A percentile compares a stretch with the other conserved stretches of the same genome.
Evolutionary conservation across 2,113 vertebrate genomes (phyloP).

Genomic region (Camelus bactrianus): DNA sequence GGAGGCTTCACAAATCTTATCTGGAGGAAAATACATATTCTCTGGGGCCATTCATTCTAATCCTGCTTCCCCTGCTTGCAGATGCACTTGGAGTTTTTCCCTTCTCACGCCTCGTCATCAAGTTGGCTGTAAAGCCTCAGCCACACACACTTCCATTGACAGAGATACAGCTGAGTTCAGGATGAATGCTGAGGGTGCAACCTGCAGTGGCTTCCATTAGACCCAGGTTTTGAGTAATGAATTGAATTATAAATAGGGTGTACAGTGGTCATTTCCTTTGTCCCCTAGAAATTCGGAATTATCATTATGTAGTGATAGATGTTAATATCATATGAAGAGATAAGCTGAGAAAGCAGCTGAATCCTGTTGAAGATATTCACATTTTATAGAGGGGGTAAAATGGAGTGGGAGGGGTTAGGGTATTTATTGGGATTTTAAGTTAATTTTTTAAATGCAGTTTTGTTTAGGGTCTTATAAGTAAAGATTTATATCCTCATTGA

Average conservation of each 20-base stretch:
- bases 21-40: background rate
- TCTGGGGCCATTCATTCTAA: background rate
- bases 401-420: background rate
- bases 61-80: background rate
- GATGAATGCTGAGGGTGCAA: fast-evolving
- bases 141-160: fast-evolving
- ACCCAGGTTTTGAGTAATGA: background rate
- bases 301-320: background rate
- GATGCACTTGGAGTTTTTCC: background rate
- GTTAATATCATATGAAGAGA: background rate
- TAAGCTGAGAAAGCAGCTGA: background rate
- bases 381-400: background rate
- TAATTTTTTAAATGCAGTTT: background rate
- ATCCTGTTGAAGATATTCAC: background rate
- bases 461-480: background rate
- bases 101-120: background rate
- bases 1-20: background rate
- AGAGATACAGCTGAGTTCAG: fast-evolving
- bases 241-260: background rate
- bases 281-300: background rate
- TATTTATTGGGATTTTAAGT: background rate
- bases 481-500: background rate
- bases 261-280: background rate
- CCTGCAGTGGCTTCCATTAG: background rate
- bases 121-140: background rate